Base-by-base conservation (phyloP, 2,113 vertebrate genomes). In the Podarcis raffonei region DNA sequence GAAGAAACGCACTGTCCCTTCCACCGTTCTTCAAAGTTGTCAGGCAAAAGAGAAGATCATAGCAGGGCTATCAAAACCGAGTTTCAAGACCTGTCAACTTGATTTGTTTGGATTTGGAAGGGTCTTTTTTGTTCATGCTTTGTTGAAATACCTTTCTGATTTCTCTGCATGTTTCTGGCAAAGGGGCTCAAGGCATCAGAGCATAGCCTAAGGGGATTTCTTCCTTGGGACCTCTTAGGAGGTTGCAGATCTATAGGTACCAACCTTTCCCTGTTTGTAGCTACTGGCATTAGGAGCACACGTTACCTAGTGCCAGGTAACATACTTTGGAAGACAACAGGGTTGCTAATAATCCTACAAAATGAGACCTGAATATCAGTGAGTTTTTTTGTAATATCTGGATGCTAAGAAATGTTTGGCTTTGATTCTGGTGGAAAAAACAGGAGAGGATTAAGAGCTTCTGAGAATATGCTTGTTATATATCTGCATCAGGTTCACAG, bases 41-140 rank as follows among this genome's bases (percentile, higher is more conserved):
- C n/a, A 93, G 12, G 57, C 87, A 85, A 83, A 89, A 91, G 27
- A 87, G 13, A 83, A 77, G 81, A 92, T 89, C 85, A 59, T 57
- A 81, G 32, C n/a, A 86, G 30, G 75, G 5, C n/a, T 87, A 90
- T 90, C 74, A 86, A 84, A 82, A 32, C 69, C n/a, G 37, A 7
- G 69, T 74, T n/a, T 84, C 69, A 74, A 87, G 68, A 30, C 3
- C n/a, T 89, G 23, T 77, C 76, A 81, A 5, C 87, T 91, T 93
- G 85, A 89, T 92, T 91, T 94, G 22, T 91, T 87, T 84, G 66
- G n/a, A 22, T 87, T 92, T 86, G 42, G 4, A 39, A 65, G 0
- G 0, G 0, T 2, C 83, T 90, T 92, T 88, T 72, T 85, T 74
- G 3, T 62, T 85, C 37, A 87, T 90, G 57, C 86, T 90, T 87